Base-by-base conservation (phyloP, 2,113 vertebrate genomes). In the Oplegnathus fasciatus region DNA sequence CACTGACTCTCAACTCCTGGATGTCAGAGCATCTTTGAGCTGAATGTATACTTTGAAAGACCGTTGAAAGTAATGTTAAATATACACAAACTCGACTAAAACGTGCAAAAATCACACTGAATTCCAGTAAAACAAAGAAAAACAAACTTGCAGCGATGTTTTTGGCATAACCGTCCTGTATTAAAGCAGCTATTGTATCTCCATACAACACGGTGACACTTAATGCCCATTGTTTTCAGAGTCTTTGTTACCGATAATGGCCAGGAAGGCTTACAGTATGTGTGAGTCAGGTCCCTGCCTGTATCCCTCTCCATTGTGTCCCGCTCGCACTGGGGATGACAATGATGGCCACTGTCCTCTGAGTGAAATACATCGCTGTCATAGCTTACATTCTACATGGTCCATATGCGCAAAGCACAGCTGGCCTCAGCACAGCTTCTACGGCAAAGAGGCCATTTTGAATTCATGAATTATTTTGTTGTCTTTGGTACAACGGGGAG, bases 251-350 rank as follows among this genome's bases (percentile, higher is more conserved):
- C 34, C 15, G 26, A 64, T 85, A 85, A 77, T 67, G 68, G 62
- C 85, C 93, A 91, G 83, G 83, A 83, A 79, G 75, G 84, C 87
- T 87, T 79, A 90, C 91, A 89, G 85, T 92, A 66, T 84, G 86
- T 83, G 87, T 88, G 90, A 92, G 91, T 92, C 91, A 90, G 82
- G 94, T 94, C 87, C 92, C 89, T 76, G 83, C 78, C 75, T 82
- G 94, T 93, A 80, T 92, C 94, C 81, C 86, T 84, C 94, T 87
- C 94, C 93, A 94, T 94, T 94, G 94, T 94, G 69, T 83, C 80
- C 75, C 9, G 46, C 82, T 80, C 22, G 61, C 32, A 60, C 85
- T 78, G 72, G 34, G 30, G 74, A 82, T 68, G 80, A 94, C 93
- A 95, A 95, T 93, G 91, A 85, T 6, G 60, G 46, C 88, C 90